These are phyloP conservation scores for Steinernema scapterisci DNA, from an alignment of 2,888 invertebrate genomes.

Conservation along the genomic window DNA sequence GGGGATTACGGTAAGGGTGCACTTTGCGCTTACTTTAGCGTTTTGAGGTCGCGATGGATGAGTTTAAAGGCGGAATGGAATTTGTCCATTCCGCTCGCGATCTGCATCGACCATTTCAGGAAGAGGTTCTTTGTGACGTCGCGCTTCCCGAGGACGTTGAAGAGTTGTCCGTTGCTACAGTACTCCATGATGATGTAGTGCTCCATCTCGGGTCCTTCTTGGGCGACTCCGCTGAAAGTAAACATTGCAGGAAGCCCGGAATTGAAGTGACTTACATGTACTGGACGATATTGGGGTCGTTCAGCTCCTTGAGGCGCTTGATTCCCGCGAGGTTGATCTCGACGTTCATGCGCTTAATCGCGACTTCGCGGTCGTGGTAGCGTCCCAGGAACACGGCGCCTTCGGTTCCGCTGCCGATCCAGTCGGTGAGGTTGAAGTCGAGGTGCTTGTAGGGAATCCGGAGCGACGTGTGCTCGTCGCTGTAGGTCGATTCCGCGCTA, in stretches of 20 bases:
- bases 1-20: not conserved
- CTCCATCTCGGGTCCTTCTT: constrained; percentile 75
- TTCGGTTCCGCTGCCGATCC: constrained; percentile 25
- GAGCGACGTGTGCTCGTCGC: constrained; percentile 6
- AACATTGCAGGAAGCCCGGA: not conserved
- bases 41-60: constrained; percentile 96
- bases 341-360: constrained; percentile 24
- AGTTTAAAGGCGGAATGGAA: constrained; percentile 88
- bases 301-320: constrained; percentile 84
- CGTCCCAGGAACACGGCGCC: constrained; percentile 24
- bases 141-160: constrained; percentile 78
- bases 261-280: constrained; percentile 73
- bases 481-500: constrained; percentile 13
- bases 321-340: constrained; percentile 76
- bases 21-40: constrained; percentile 84
- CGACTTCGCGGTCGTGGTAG: constrained; percentile 9
- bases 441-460: constrained; percentile 17
- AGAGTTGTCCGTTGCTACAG: constrained; percentile 91
- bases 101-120: constrained; percentile 90
- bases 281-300: constrained; percentile 91
- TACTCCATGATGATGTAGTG: constrained; percentile 98
- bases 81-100: constrained; percentile 94
- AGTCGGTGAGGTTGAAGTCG: constrained; percentile 18
- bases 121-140: constrained; percentile 40
- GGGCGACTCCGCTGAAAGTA: constrained; percentile 1